Percentiles rank a stretch among this genome's conserved stretches.
Evolutionary conservation across 2,888 invertebrate species (phyloP).

Genomic region (Clitarchus hookeri): DNA sequence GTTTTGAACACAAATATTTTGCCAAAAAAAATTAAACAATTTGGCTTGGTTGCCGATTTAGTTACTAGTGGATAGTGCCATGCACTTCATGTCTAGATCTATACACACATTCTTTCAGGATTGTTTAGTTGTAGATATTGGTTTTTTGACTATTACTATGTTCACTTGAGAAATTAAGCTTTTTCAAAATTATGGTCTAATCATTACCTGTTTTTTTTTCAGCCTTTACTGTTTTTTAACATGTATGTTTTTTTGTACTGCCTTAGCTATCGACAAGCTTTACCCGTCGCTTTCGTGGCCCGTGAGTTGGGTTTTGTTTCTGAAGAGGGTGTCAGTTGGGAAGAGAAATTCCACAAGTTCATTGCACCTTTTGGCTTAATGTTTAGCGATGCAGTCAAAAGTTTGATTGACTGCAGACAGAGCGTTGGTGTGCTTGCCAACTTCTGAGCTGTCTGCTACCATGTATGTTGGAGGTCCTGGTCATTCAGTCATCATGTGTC

Average conservation of each 20-base stretch:
- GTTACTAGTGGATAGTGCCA: too few species aligned
- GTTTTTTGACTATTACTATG: too few species aligned
- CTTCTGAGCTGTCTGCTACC: slow-evolving; percentile 26
- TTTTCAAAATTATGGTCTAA: background rate
- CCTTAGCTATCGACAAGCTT: slow-evolving; percentile 88
- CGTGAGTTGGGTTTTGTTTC: slow-evolving; percentile 88
- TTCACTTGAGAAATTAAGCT: background rate
- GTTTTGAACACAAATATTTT: too few species aligned
- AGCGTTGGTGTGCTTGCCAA: slow-evolving; percentile 56
- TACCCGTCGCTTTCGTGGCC: slow-evolving; percentile 84
- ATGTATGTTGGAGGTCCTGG: background rate
- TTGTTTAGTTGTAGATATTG: too few species aligned
- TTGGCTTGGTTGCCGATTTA: too few species aligned
- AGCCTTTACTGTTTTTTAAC: background rate
- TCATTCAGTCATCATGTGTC: background rate
- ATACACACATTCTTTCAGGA: too few species aligned
- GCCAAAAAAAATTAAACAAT: too few species aligned
- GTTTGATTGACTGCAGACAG: slow-evolving; percentile 89
- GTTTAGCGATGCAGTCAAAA: slow-evolving; percentile 70
- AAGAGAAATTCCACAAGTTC: slow-evolving; percentile 64
- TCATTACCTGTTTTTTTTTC: background rate
- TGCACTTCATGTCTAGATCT: too few species aligned
- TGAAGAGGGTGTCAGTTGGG: slow-evolving; percentile 55
- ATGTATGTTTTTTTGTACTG: slow-evolving; percentile 49
- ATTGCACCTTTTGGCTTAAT: slow-evolving; percentile 79